Percentiles rank a stretch among this genome's conserved stretches.
Evolutionary conservation across 1,140 invertebrate genomes (phyloP).

Genomic region (Oryzaephilus surinamensis): DNA sequence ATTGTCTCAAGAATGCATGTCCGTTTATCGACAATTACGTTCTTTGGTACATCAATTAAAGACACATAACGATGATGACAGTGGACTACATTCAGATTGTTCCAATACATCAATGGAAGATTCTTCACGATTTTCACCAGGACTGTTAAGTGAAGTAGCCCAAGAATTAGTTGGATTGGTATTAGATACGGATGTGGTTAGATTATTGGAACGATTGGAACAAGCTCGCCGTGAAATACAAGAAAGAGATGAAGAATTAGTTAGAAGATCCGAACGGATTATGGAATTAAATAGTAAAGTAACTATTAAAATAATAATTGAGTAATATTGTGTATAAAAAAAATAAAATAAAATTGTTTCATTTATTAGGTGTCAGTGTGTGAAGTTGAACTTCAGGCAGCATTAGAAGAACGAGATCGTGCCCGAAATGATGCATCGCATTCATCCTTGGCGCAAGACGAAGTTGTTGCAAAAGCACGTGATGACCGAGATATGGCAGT

Average conservation of each 20-base stretch:
- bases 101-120: slow-evolving; percentile 39
- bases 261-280: slow-evolving; percentile 66
- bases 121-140: slow-evolving; percentile 25
- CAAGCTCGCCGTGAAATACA: slow-evolving; percentile 59
- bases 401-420: slow-evolving; percentile 71
- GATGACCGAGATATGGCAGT: slow-evolving; percentile 79
- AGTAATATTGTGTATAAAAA: too few species aligned
- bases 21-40: slow-evolving; percentile 55
- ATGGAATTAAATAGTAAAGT: slow-evolving; percentile 72
- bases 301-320: slow-evolving; percentile 22
- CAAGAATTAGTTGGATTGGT: slow-evolving; percentile 61
- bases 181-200: slow-evolving; percentile 62
- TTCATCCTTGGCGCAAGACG: slow-evolving; percentile 59
- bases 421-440: slow-evolving; percentile 61
- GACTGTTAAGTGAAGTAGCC: slow-evolving; percentile 42
- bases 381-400: slow-evolving; percentile 69
- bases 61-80: slow-evolving; percentile 58
- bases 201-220: slow-evolving; percentile 70
- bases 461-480: slow-evolving; percentile 69
- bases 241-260: slow-evolving; percentile 67
- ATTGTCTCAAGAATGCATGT: slow-evolving; percentile 49
- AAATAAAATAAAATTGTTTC: not conserved
- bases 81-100: slow-evolving; percentile 46
- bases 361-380: slow-evolving; percentile 56
- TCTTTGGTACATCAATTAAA: slow-evolving; percentile 57